Percentiles rank a stretch among this genome's conserved stretches.
These are phyloP conservation scores for Carduelis carduelis DNA, from an alignment of 2,797 vertebrate genomes.

Conservation along the genomic window DNA sequence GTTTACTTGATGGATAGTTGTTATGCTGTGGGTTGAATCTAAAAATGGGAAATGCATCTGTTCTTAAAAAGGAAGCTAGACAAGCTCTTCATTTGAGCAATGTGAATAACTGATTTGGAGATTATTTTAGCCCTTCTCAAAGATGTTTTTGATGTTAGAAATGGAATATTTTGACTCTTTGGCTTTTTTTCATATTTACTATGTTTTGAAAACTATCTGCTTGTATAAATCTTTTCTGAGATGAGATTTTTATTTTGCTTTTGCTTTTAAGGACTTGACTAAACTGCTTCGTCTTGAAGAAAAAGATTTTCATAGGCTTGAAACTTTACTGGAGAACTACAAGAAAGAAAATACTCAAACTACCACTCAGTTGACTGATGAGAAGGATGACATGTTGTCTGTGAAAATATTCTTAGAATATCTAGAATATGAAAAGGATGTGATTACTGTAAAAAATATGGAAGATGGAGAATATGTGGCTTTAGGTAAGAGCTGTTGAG, in stretches of 20 bases:
- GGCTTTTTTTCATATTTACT: background rate
- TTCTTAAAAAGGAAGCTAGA: background rate
- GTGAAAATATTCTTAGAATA: slow-evolving; percentile 87
- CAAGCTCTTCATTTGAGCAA: background rate
- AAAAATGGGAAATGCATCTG: background rate
- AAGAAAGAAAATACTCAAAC: slow-evolving; percentile 77
- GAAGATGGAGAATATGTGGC: slow-evolving; percentile 71
- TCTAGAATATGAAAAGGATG: slow-evolving; percentile 83
- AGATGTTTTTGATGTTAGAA: background rate
- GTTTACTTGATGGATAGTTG: background rate
- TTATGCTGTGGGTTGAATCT: background rate
- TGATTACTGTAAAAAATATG: slow-evolving; percentile 78
- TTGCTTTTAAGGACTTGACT: slow-evolving; percentile 73
- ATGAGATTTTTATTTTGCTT: background rate
- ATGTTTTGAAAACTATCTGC: background rate
- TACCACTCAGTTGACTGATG: slow-evolving; percentile 81
- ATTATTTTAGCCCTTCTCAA: background rate
- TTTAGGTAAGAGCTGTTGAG: slow-evolving; percentile 68
- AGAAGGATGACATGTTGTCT: slow-evolving; percentile 72
- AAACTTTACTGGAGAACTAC: slow-evolving; percentile 82
- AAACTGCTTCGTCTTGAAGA: slow-evolving; percentile 77
- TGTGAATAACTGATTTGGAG: background rate
- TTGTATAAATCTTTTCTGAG: background rate
- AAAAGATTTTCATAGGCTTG: slow-evolving; percentile 81
- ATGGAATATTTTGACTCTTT: background rate